phyloP scores from a whole-genome alignment of 2,888 invertebrate genomes.

The Epistrophe eligans region DNA sequence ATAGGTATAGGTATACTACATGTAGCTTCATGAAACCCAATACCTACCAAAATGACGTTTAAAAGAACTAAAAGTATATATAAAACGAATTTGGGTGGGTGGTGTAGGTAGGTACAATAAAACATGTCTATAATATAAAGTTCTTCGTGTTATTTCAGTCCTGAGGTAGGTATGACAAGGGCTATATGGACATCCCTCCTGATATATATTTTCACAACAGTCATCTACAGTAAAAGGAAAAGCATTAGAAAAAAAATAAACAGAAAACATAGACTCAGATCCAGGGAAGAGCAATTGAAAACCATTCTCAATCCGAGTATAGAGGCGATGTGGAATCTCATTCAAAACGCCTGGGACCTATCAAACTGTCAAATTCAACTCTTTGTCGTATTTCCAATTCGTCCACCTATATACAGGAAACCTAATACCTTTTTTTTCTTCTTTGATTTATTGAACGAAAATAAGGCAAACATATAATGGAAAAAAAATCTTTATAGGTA shows the following conservation, averaged over 20 bases:
- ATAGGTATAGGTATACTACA: background rate
- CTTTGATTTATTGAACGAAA: constrained; percentile 18
- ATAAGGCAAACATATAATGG: constrained; percentile 17
- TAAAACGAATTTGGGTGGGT: background rate
- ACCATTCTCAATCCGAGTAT: constrained; percentile 42
- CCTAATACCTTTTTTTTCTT: constrained; percentile 50
- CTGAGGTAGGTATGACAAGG: constrained; percentile 15
- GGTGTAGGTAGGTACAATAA: background rate
- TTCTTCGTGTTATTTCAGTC: constrained; percentile 20
- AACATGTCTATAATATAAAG: background rate
- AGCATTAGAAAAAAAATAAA: background rate
- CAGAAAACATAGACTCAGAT: background rate
- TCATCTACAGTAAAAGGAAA: constrained; percentile 47
- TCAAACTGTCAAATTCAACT: constrained; percentile 73
- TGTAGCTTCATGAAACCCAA: background rate
- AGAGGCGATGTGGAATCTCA: constrained; percentile 18
- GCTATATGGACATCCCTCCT: constrained; percentile 45
- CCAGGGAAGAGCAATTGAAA: constrained; percentile 60
- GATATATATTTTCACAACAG: constrained; percentile 61
- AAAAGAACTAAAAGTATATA: background rate
- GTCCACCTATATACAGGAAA: constrained; percentile 59
- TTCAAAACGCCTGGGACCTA: constrained; percentile 53
- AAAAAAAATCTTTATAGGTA: constrained; percentile 4
- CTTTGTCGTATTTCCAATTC: constrained; percentile 65
- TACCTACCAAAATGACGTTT: background rate